Percentiles rank a stretch among this genome's conserved stretches.
phyloP scores from a whole-genome alignment of 2,797 vertebrate genomes.

The Gallinago nigripennis region DNA sequence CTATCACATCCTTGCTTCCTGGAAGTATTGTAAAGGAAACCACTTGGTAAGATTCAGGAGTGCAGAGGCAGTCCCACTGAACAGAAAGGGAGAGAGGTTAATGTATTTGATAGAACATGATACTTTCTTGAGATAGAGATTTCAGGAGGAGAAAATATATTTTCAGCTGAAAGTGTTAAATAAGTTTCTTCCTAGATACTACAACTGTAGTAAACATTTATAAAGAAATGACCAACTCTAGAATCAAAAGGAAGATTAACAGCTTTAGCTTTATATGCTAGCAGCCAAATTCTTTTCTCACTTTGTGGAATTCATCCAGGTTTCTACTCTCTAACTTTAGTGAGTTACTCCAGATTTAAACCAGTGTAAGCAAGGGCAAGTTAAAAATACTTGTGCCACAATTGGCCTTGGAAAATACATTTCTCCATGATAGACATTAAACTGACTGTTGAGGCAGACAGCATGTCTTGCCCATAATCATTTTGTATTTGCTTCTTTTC shows the following conservation, averaged over 20 bases:
- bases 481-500: conserved; percentile 52
- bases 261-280: not conserved
- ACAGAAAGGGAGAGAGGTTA: not conserved
- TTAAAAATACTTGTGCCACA: conserved; percentile 54
- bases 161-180: not conserved
- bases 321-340: conserved; percentile 36
- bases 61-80: not conserved
- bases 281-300: conserved; percentile 18
- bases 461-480: conserved; percentile 53
- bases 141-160: not conserved
- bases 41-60: not conserved
- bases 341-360: conserved; percentile 59
- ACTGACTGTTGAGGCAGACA: conserved; percentile 45
- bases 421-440: conserved; percentile 38
- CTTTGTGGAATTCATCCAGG: conserved; percentile 36
- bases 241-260: conserved; percentile 24
- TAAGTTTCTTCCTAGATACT: not conserved
- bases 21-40: not conserved
- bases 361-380: conserved; percentile 59
- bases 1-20: not conserved
- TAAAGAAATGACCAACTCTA: conserved; percentile 2
- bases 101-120: not conserved
- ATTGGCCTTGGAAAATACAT: conserved; percentile 46
- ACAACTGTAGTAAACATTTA: not conserved
- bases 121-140: not conserved